Percentiles rank a stretch among this genome's conserved stretches.
These are phyloP conservation scores for Hyperoplus lanceolatus DNA, from an alignment of 2,797 vertebrate genomes.

Conservation along the genomic window DNA sequence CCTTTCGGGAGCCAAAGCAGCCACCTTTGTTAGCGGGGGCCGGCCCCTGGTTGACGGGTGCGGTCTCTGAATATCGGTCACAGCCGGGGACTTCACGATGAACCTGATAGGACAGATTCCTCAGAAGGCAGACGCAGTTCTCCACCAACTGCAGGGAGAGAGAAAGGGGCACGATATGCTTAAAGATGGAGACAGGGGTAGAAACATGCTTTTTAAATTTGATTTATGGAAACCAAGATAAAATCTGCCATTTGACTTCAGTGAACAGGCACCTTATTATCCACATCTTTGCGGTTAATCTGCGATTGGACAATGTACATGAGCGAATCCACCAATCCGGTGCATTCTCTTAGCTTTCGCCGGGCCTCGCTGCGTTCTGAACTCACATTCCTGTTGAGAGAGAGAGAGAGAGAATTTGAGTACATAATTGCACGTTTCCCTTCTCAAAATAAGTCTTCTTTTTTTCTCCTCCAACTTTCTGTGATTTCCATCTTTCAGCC, in stretches of 20 bases:
- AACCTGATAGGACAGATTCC: constrained; percentile 97
- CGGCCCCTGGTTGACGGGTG: constrained; percentile 77
- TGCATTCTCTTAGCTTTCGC: constrained; percentile 94
- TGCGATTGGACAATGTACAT: constrained; percentile 95
- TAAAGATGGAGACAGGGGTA: not conserved
- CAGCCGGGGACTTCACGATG: constrained; percentile 94
- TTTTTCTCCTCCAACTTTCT: not conserved
- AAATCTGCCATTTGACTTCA: not conserved
- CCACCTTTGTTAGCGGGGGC: constrained; percentile 89
- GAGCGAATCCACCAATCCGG: constrained; percentile 94
- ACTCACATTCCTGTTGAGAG: constrained; percentile 92
- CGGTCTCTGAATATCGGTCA: constrained; percentile 90
- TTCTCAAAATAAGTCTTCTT: constrained; percentile 51
- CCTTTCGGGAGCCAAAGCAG: constrained; percentile 96
- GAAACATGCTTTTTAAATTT: not conserved
- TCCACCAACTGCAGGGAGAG: constrained; percentile 90
- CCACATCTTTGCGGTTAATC: constrained; percentile 94
- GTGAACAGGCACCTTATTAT: constrained; percentile 90
- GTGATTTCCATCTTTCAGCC: constrained; percentile 9
- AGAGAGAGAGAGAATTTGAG: constrained; percentile 32
- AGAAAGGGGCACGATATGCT: not conserved
- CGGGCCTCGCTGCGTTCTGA: constrained; percentile 96
- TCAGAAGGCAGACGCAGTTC: constrained; percentile 96
- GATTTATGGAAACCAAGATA: not conserved
- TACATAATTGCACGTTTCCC: constrained; percentile 55